phyloP scores from a whole-genome alignment of 2,113 vertebrate species.

The Echinops telfairi region DNA sequence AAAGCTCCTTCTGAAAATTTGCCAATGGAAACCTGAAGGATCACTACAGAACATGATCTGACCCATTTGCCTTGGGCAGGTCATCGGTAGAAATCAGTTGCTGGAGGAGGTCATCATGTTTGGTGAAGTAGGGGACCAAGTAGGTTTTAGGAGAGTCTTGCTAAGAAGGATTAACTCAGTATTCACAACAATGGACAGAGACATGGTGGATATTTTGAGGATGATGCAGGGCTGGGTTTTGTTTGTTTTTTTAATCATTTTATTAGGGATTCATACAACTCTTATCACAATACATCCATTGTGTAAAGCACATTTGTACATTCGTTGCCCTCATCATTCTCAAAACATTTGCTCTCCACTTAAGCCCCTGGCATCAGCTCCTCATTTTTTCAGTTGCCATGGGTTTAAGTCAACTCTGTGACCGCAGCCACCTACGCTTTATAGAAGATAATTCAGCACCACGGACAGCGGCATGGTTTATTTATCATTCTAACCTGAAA shows the following conservation, averaged over 20 bases:
- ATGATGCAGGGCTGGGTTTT: not conserved
- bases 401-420: not conserved
- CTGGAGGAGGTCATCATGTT: not conserved
- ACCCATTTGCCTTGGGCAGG: not conserved
- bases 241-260: too few species aligned
- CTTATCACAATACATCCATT: too few species aligned
- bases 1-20: not conserved
- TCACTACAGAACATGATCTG: not conserved
- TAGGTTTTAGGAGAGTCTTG: not conserved
- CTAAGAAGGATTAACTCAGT: not conserved
- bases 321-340: too few species aligned
- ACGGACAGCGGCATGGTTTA: not conserved
- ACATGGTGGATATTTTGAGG: not conserved
- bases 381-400: not conserved
- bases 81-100: not conserved
- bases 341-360: too few species aligned
- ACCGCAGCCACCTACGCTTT: not conserved
- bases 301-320: too few species aligned
- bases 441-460: not conserved
- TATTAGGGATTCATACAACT: too few species aligned
- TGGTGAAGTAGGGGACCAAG: not conserved
- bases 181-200: not conserved
- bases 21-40: not conserved
- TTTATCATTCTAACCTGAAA: not conserved
- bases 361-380: too few species aligned